Evolutionary conservation across 1,140 invertebrate genomes (phyloP), one percentile per base, ranked within the genome.

Genomic region (Zaprionus lachaisei): DNA sequence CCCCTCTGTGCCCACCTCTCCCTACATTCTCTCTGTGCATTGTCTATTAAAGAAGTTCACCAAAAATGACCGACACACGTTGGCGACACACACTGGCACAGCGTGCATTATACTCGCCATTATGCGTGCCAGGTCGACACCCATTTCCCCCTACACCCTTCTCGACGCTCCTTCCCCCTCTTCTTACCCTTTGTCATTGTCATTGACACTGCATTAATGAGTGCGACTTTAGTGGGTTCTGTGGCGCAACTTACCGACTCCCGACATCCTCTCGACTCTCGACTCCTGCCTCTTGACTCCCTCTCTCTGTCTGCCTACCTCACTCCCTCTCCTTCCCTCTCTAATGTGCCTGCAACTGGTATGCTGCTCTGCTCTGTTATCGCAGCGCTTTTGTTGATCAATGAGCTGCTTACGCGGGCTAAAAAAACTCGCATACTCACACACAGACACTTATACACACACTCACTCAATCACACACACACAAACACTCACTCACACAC

Each of bases 181-280:
- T 6, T 12, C 38, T 15, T 41, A 2, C 38, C 41, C 7, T 47
- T 47, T 47, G n/a, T 47, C 41, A 71, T 76, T 72, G 60, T 44
- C 75, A 78, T 78, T 81, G 74, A 75, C 74, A 69, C 78, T 73
- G 78, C 54, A 73, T 80, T 80, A 80, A 80, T 80, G 74, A 80
- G 77, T 67, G 73, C 67, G 67, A 76, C 61, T 78, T 75, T 71
- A 49, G 72, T 64, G 67, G 61, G 55, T 22, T 26, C 73, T 60
- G 60, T 38, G 67, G 54, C 72, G 47, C 49, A 63, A 34, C 26
- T 60, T 41, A 41, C 44, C 31, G 22, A 15, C 31, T 22, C 61
- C 12, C 20, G 20, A 28, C 14, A 31, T 5, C 15, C 28, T 34
- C 28, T 47, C 22, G 14, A 7, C 22, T 24, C 62, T 56, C 22